phyloP scores from a whole-genome alignment of 2,888 invertebrate genomes.

The Desoria tigrina region DNA sequence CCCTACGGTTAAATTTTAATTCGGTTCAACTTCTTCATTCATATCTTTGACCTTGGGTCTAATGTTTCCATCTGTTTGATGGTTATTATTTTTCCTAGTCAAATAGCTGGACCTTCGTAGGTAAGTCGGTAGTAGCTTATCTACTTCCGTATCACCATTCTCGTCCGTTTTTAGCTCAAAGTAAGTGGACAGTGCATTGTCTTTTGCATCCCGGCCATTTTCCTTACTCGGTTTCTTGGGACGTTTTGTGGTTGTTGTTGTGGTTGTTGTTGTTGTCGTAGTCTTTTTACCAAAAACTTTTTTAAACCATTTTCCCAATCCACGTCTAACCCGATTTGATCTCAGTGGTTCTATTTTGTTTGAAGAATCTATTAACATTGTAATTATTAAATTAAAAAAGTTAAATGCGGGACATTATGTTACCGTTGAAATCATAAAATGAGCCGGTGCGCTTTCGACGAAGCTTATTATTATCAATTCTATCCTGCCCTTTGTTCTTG shows the following conservation, averaged over 20 bases:
- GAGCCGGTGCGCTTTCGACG: slow-evolving; percentile 14
- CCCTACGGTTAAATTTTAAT: too few relatives aligned
- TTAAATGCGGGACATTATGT: background rate
- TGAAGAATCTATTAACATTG: background rate
- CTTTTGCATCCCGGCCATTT: background rate
- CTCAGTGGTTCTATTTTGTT: too few relatives aligned
- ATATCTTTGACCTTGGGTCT: too few relatives aligned
- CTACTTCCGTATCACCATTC: slow-evolving; percentile 22
- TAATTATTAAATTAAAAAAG: background rate
- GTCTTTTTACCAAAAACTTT: slow-evolving; percentile 19
- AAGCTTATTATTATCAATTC: background rate
- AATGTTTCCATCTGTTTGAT: too few relatives aligned
- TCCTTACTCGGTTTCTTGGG: background rate
- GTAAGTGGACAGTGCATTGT: background rate
- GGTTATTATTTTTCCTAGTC: slow-evolving; percentile 13
- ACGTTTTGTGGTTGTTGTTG: background rate
- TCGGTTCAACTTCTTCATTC: too few relatives aligned
- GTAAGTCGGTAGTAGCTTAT: slow-evolving; percentile 19
- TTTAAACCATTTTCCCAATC: slow-evolving; percentile 32
- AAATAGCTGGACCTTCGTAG: slow-evolving; percentile 23
- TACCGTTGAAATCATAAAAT: slow-evolving; percentile 11
- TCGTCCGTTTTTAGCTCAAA: background rate
- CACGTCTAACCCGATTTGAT: slow-evolving; percentile 27
- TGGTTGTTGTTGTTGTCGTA: slow-evolving; percentile 4
- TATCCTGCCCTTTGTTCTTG: slow-evolving; percentile 6